Conservation (phyloP, 1,140 invertebrate species). For the Agraylea sexmaculata region DNA sequence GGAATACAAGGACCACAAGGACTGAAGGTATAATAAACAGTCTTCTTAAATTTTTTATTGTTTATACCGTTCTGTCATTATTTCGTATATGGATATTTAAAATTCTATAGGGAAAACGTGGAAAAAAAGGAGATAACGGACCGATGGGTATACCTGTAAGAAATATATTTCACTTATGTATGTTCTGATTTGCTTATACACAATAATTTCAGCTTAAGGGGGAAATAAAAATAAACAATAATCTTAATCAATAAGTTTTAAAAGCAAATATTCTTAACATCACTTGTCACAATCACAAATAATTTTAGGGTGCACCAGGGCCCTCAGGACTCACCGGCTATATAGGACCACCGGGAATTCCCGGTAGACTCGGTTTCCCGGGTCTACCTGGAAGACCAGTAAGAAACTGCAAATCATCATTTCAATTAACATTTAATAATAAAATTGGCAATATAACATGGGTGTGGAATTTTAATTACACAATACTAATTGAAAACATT, state of each 20-base stretch:
- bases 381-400: slow-evolving; percentile 17
- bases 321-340: slow-evolving; percentile 22
- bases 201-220: background rate
- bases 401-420: slow-evolving; percentile 13
- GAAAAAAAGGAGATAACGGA: slow-evolving; percentile 29
- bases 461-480: slow-evolving; percentile 6
- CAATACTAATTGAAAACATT: too few species aligned
- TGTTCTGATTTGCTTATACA: background rate
- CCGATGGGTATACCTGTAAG: slow-evolving; percentile 29
- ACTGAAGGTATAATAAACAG: slow-evolving; percentile 66
- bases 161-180: too few species aligned
- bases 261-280: background rate
- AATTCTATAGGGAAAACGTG: slow-evolving; percentile 32
- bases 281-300: background rate
- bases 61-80: background rate
- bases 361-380: slow-evolving; percentile 15
- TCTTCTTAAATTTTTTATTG: slow-evolving; percentile 9
- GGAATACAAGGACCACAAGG: slow-evolving; percentile 53
- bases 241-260: slow-evolving; percentile 2
- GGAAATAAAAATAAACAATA: background rate
- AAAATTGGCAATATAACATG: too few species aligned
- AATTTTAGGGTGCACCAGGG: slow-evolving; percentile 22
- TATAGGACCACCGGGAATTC: slow-evolving; percentile 7
- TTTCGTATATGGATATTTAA: too few species aligned
- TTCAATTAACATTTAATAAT: slow-evolving; percentile 2